Evolutionary conservation across 1,140 invertebrate species (phyloP).

Genomic region (Papilio xuthus): DNA sequence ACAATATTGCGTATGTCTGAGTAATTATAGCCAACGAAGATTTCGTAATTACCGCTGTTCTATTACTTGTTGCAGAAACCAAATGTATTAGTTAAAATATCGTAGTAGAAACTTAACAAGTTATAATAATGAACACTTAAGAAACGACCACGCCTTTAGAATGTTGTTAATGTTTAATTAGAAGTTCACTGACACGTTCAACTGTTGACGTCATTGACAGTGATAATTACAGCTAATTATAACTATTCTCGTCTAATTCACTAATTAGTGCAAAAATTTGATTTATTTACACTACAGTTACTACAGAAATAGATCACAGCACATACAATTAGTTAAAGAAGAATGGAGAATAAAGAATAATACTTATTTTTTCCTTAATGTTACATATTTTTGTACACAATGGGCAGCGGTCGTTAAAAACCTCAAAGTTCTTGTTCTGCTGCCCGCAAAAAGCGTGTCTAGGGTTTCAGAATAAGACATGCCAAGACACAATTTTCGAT

Average conservation of each 20-base stretch:
- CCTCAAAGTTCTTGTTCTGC: too few species aligned
- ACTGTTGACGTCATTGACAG: slow-evolving; percentile 58
- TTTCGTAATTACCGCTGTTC: background rate
- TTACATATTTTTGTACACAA: too few species aligned
- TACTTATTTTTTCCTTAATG: too few species aligned
- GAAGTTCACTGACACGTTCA: slow-evolving; percentile 55
- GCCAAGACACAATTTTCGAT: too few species aligned
- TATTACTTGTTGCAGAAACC: background rate
- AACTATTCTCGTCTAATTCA: slow-evolving; percentile 61
- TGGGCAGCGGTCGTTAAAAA: too few species aligned
- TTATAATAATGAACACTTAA: background rate
- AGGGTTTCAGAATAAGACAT: too few species aligned
- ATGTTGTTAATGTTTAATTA: slow-evolving; percentile 21
- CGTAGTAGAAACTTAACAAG: background rate
- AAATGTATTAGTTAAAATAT: slow-evolving; percentile 2
- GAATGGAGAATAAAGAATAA: too few species aligned
- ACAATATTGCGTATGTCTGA: background rate
- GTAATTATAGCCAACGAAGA: background rate
- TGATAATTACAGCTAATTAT: slow-evolving; percentile 54
- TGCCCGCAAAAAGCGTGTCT: too few species aligned
- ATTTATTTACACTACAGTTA: background rate
- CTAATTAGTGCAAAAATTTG: background rate
- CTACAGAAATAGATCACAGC: too few species aligned
- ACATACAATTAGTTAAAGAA: too few species aligned
- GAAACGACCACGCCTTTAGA: background rate